A percentile compares a stretch with the other conserved stretches of the same genome.
Evolutionary conservation across 2,888 invertebrate genomes (phyloP).

Genomic region (Heliconius aoede): DNA sequence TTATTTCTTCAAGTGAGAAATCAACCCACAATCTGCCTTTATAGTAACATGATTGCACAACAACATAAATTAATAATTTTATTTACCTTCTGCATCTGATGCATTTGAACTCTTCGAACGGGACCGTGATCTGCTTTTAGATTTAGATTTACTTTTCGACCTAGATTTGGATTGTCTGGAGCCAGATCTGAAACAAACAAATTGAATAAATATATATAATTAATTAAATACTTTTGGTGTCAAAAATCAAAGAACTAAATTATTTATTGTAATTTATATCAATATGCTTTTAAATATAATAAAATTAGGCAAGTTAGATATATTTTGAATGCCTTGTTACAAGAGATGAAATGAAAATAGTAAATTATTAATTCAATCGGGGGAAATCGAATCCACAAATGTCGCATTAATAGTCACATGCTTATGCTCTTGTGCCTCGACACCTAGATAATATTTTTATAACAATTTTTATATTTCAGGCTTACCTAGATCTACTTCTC

Average conservation of each 20-base stretch:
- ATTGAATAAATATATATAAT: no score
- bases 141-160: constrained; percentile 75
- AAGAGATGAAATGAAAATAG: no score
- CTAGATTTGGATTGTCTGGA: constrained; percentile 72
- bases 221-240: background rate
- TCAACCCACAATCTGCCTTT: no score
- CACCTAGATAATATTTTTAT: no score
- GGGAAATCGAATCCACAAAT: no score
- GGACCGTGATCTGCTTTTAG: constrained; percentile 75
- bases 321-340: no score
- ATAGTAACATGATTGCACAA: no score
- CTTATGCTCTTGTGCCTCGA: no score
- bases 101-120: constrained; percentile 72
- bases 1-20: no score
- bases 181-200: constrained; percentile 57
- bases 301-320: no score
- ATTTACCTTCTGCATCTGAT: constrained; percentile 60
- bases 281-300: background rate
- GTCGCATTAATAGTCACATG: no score
- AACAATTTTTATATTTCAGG: background rate
- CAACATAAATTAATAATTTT: background rate
- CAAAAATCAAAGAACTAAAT: background rate
- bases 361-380: no score
- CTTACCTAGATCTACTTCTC: constrained; percentile 72
- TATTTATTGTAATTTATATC: background rate